Base-by-base conservation (phyloP, 2,888 invertebrate genomes). In the Nephrocerus scutellatus region DNA sequence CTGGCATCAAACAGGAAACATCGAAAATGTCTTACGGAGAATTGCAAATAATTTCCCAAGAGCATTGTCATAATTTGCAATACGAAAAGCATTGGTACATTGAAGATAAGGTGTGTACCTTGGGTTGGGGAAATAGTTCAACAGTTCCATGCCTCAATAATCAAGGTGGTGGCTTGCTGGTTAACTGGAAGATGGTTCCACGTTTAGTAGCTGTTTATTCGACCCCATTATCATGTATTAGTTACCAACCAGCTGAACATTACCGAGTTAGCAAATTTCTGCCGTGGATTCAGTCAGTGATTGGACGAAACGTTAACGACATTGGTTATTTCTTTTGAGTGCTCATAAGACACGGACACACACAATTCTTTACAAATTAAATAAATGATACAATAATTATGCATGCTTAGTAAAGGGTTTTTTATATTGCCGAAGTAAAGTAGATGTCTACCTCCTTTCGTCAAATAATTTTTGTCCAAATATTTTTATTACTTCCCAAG, bases 111-210 rank as follows among this genome's bases (percentile, higher is more conserved):
- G 34, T n/a, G n/a, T 52, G 51, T 30, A 46, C 50, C 2, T 32
- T 36, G n/a, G 47, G 46, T 5, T 44, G 37, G 31, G 36, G 24
- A 5, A 42, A 46, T 12, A 41, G 30, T 14, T 20, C 15, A 2
- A 30, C 41, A 14, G 44, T 48, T 6, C 50, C 51, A 1, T 52
- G 51, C 21, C 13, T 29, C 15, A 45, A 46, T 9, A 45, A 47
- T 21, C 35, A 46, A 28, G 50, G 51, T 2, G 51, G 47, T 25
- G 51, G 51, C 12, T 34, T 52, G 22, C 36, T 50, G 10, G 26
- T 49, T 6, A 36, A 39, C 25, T 52, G 50, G 50, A 50, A 48
- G 10, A 6, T 13, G n/a, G 22, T 36, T n/a, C 48, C 51, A 2
- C 14, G 32, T 18, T 31, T 52, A 29, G 41, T 47, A 29, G 51